These are phyloP conservation scores for Tauraco erythrolophus DNA, from an alignment of 2,113 vertebrate genomes.

Conservation along the genomic window DNA sequence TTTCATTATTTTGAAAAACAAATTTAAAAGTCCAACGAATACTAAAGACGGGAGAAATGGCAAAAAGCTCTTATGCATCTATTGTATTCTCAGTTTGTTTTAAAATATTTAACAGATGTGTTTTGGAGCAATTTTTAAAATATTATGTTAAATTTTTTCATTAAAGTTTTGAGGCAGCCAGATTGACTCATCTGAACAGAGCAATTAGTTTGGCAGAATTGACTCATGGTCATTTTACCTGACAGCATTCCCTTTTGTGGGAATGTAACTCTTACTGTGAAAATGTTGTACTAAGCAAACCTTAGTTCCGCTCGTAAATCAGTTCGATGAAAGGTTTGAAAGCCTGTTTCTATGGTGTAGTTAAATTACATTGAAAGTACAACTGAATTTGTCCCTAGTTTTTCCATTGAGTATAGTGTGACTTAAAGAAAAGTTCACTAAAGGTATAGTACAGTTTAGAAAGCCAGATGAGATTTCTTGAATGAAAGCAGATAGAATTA, in stretches of 20 bases:
- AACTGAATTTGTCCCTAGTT: constrained; percentile 47
- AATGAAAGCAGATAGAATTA: neutral
- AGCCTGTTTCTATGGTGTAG: constrained; percentile 50
- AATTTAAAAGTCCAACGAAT: neutral
- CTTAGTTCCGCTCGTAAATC: constrained; percentile 58
- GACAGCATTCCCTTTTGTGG: constrained; percentile 49
- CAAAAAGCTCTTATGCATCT: neutral
- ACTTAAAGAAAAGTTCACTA: constrained; percentile 14
- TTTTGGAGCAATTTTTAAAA: neutral
- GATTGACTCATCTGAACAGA: neutral
- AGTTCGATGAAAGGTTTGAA: constrained; percentile 43
- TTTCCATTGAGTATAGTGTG: constrained; percentile 40
- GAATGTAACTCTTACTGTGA: constrained; percentile 54
- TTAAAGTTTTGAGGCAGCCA: neutral
- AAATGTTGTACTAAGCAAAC: constrained; percentile 42
- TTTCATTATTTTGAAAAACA: neutral
- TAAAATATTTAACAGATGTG: neutral
- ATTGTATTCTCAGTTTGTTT: neutral
- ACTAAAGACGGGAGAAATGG: neutral
- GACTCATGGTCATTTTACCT: constrained; percentile 65
- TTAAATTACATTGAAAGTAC: constrained; percentile 55
- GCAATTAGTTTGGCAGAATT: neutral
- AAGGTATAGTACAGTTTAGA: neutral
- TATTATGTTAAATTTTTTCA: neutral
- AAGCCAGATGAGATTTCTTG: constrained; percentile 16